Percentiles rank a stretch among this genome's conserved stretches.
Evolutionary conservation across 2,888 invertebrate genomes (phyloP).

Genomic region (Thereva nobilitata): DNA sequence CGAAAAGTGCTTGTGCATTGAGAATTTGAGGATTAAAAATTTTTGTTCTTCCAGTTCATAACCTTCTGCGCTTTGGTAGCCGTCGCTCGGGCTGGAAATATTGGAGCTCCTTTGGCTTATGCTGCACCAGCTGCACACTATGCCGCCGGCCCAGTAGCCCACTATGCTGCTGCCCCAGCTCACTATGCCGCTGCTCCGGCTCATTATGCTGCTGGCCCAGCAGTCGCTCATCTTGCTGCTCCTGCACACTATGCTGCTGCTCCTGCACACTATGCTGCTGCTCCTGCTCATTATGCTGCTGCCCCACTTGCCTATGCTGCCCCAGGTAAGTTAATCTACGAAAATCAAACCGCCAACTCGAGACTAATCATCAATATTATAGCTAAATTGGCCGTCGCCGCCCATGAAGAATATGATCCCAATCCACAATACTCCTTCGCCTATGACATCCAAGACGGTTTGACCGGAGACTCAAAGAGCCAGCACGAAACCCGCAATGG

Average conservation of each 20-base stretch:
- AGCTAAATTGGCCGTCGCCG: slow-evolving; percentile 44
- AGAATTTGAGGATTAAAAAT: background rate
- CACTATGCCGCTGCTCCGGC: slow-evolving; percentile 41
- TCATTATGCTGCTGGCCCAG: slow-evolving; percentile 44
- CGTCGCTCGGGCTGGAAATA: slow-evolving; percentile 44
- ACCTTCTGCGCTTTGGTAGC: slow-evolving; percentile 45
- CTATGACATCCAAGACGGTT: slow-evolving; percentile 54
- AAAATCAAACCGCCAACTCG: too few species aligned
- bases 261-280: slow-evolving; percentile 37
- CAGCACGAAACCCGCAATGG: slow-evolving; percentile 64
- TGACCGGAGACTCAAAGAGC: slow-evolving; percentile 55
- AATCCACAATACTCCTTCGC: slow-evolving; percentile 53
- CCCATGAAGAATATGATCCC: slow-evolving; percentile 43
- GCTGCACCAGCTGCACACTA: slow-evolving; percentile 39
- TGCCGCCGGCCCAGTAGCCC: slow-evolving; percentile 35
- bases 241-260: slow-evolving; percentile 38
- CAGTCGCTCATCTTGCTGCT: background rate
- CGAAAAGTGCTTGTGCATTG: background rate
- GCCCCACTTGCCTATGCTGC: slow-evolving; percentile 48
- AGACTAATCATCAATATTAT: background rate
- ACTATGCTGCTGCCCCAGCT: slow-evolving; percentile 41
- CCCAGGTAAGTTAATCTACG: slow-evolving; percentile 12
- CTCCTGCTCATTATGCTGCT: slow-evolving; percentile 40
- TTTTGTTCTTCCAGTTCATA: slow-evolving; percentile 42
- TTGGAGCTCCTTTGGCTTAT: slow-evolving; percentile 36